These are phyloP conservation scores for Dromas ardeola DNA, from an alignment of 2,113 vertebrate species.

Conservation along the genomic window DNA sequence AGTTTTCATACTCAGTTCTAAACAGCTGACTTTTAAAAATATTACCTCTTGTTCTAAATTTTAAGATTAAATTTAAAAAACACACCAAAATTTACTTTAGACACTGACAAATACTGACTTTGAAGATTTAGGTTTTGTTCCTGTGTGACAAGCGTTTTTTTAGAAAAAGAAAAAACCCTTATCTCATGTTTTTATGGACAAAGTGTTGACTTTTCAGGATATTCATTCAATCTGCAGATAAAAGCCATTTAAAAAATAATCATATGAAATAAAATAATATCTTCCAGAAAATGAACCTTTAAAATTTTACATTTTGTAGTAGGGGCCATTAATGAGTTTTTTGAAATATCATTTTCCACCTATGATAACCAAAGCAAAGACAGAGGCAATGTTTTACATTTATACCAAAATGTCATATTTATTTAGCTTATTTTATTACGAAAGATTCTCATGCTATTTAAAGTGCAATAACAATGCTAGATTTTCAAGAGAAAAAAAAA, in stretches of 20 bases:
- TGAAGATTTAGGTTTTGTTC: not conserved
- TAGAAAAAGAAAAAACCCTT: not conserved
- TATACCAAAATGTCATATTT: not conserved
- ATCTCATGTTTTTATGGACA: not conserved
- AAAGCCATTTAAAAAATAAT: not conserved
- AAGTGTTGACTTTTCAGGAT: not conserved
- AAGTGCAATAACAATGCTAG: not conserved
- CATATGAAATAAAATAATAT: not conserved
- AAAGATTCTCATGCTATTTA: not conserved
- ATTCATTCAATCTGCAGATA: not conserved
- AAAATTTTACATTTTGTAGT: not conserved
- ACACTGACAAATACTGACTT: not conserved
- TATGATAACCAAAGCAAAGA: not conserved
- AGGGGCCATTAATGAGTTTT: not conserved
- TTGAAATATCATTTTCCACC: not conserved
- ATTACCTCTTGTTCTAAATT: not conserved
- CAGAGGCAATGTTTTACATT: not conserved
- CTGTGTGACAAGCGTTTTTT: not conserved
- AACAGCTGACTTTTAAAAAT: not conserved
- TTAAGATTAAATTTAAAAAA: not conserved
- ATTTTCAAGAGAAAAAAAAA: not conserved
- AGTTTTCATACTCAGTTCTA: not conserved
- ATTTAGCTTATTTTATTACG: not conserved
- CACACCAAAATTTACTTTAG: not conserved
- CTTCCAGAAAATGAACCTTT: not conserved